Conservation (phyloP, 1,140 invertebrate genomes). For the Cotesia vestalis region DNA sequence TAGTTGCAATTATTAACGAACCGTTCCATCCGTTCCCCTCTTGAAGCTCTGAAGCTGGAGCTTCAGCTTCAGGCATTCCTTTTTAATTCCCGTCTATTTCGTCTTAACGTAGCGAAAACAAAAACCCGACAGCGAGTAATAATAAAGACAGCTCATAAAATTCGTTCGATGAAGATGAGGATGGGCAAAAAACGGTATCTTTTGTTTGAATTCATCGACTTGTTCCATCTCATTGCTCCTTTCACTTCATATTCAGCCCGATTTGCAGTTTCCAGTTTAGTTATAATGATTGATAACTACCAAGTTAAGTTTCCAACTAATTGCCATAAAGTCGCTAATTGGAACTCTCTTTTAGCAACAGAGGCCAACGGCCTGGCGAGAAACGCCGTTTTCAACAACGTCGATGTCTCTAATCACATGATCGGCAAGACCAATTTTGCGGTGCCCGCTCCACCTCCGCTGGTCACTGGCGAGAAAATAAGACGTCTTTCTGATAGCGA, state of each 20-base stretch:
- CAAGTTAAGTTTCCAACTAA: not conserved
- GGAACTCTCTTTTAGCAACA: slow-evolving; percentile 62
- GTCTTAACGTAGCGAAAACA: slow-evolving; percentile 14
- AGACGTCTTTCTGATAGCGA: slow-evolving; percentile 73
- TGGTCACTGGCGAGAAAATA: slow-evolving; percentile 66
- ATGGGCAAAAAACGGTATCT: slow-evolving; percentile 19
- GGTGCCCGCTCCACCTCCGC: slow-evolving; percentile 70
- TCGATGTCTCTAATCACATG: slow-evolving; percentile 58
- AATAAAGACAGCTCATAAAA: slow-evolving; percentile 19
- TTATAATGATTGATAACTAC: slow-evolving; percentile 16
- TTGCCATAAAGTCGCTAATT: not conserved
- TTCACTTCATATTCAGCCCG: slow-evolving; percentile 13
- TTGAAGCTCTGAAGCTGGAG: too few relatives aligned
- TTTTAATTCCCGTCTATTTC: not conserved
- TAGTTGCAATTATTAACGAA: slow-evolving; percentile 12
- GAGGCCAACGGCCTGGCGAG: slow-evolving; percentile 67
- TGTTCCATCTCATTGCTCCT: slow-evolving; percentile 18
- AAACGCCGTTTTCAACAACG: slow-evolving; percentile 61
- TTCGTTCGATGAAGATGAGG: slow-evolving; percentile 22
- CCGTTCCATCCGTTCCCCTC: too few relatives aligned
- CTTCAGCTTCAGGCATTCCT: not conserved
- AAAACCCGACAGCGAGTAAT: slow-evolving; percentile 9
- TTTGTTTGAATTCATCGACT: slow-evolving; percentile 30
- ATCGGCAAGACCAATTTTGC: slow-evolving; percentile 69
- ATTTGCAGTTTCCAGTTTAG: slow-evolving; percentile 22